Conservation (phyloP, 2,113 vertebrate genomes). For the Hipposideros armiger region DNA sequence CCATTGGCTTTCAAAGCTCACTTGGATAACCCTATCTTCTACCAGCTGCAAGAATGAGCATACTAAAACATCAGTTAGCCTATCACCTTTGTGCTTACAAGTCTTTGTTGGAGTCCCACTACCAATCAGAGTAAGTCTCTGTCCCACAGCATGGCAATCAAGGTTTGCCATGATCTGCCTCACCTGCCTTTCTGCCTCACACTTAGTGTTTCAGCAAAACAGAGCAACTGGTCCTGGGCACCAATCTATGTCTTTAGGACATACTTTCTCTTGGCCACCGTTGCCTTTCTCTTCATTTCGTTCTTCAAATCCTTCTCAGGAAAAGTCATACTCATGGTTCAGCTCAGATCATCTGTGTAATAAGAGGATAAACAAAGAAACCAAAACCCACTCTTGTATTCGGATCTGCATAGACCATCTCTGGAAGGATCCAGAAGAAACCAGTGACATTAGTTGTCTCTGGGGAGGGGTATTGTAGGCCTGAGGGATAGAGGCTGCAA, state of each 20-base stretch:
- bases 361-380: not conserved
- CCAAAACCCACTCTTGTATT: not conserved
- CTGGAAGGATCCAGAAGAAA: conserved; percentile 8
- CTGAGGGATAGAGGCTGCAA: not conserved
- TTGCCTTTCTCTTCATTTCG: not conserved
- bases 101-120: not conserved
- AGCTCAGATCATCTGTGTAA: not conserved
- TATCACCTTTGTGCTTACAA: not conserved
- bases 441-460: not conserved
- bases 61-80: not conserved
- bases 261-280: not conserved
- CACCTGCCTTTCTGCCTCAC: not conserved
- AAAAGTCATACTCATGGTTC: not conserved
- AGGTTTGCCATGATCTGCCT: not conserved
- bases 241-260: not conserved
- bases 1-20: not conserved
- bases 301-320: not conserved
- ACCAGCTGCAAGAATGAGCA: not conserved
- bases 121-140: not conserved
- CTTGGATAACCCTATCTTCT: not conserved
- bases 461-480: not conserved
- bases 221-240: not conserved
- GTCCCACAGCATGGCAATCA: not conserved
- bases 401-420: not conserved
- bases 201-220: not conserved